These are phyloP conservation scores for Lissonota sp. DNA, from an alignment of 2,888 invertebrate species.

Conservation along the genomic window DNA sequence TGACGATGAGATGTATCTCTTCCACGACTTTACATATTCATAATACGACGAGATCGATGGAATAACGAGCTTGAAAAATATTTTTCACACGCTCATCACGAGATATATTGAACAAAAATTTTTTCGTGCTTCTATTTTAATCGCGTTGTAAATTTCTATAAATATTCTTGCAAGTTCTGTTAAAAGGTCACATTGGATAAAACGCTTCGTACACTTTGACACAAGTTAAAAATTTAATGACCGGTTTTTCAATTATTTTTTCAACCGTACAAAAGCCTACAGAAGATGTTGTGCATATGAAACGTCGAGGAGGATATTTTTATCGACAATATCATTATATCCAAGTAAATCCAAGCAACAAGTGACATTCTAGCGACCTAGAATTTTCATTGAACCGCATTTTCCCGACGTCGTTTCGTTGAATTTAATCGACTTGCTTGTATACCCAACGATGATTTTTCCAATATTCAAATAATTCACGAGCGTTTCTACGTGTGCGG, in stretches of 20 bases:
- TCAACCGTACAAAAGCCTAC: background rate
- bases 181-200: background rate
- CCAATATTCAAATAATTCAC: background rate
- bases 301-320: constrained; percentile 19
- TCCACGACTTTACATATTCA: constrained; percentile 17
- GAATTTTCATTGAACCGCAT: constrained; percentile 50
- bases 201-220: background rate
- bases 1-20: background rate
- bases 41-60: background rate
- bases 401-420: constrained; percentile 29
- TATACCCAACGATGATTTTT: background rate
- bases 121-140: background rate
- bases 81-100: background rate
- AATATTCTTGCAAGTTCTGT: too few species aligned
- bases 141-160: too few species aligned
- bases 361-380: constrained; percentile 47
- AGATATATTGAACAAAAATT: constrained; percentile 5
- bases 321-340: constrained; percentile 5
- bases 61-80: background rate
- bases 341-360: constrained; percentile 4
- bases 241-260: background rate
- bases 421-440: background rate
- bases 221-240: background rate
- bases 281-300: background rate
- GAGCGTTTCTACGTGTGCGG: background rate